phyloP scores from a whole-genome alignment of 2,888 invertebrate genomes.

The Minunthozetes semirufus region DNA sequence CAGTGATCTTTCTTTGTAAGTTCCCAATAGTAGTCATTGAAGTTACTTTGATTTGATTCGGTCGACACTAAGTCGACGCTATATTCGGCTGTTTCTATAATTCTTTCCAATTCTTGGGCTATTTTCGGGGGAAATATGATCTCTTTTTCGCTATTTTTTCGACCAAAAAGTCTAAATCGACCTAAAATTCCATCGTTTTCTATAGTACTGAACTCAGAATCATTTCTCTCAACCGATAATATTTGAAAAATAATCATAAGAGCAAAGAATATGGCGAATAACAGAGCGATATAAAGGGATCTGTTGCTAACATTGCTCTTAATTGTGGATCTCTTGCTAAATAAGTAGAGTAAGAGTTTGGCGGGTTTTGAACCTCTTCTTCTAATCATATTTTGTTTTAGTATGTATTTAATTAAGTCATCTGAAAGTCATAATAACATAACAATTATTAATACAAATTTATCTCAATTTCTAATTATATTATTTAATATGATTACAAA shows the following conservation, averaged over 20 bases:
- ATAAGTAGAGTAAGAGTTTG: not conserved
- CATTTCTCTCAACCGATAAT: constrained; percentile 10
- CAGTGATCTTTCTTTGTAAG: constrained; percentile 43
- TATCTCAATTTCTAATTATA: not conserved
- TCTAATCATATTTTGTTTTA: not conserved
- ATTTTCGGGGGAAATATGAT: constrained; percentile 14
- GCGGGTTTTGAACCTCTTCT: not conserved
- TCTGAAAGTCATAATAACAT: not conserved
- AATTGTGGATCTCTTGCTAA: not conserved
- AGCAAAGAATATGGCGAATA: constrained; percentile 24
- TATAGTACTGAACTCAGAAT: not conserved
- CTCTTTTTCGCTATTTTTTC: constrained; percentile 15
- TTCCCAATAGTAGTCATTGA: constrained; percentile 26
- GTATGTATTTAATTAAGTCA: no score
- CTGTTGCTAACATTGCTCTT: not conserved
- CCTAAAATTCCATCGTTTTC: constrained; percentile 20
- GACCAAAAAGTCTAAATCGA: constrained; percentile 7
- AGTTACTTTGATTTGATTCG: constrained; percentile 24
- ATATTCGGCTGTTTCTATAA: not conserved
- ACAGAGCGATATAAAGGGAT: constrained; percentile 21
- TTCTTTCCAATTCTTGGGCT: constrained; percentile 14
- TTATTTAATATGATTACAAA: not conserved
- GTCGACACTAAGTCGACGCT: not conserved
- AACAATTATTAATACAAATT: not conserved
- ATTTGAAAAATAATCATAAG: constrained; percentile 28